These are phyloP conservation scores for Sander lucioperca DNA, from an alignment of 2,113 vertebrate genomes.

Conservation along the genomic window DNA sequence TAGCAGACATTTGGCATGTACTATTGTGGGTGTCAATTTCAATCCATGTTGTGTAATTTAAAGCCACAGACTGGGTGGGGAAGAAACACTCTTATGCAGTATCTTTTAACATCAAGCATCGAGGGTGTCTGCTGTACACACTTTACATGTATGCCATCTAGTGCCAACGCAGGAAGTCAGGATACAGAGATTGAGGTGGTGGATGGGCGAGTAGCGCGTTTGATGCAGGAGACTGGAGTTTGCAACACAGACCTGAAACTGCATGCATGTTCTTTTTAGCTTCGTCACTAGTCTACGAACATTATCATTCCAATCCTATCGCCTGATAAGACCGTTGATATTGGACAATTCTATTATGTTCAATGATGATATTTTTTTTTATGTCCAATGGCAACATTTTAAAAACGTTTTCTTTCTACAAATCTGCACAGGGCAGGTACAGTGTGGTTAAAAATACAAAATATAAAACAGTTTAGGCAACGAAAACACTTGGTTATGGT, in stretches of 20 bases:
- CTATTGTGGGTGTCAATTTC: conserved; percentile 11
- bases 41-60: conserved; percentile 26
- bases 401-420: neutral
- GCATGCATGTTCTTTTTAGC: neutral
- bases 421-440: neutral
- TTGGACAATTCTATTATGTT: neutral
- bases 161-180: neutral
- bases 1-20: conserved; percentile 13
- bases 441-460: neutral
- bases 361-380: neutral
- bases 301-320: neutral
- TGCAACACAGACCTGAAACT: neutral
- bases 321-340: no score
- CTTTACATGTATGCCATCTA: neutral
- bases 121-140: conserved; percentile 4
- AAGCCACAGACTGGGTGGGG: conserved; percentile 1
- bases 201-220: neutral
- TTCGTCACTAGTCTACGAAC: neutral
- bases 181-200: neutral
- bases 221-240: neutral
- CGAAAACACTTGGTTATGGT: neutral
- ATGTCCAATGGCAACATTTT: neutral
- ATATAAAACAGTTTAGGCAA: neutral
- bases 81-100: conserved; percentile 6
- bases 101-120: conserved; percentile 21